Evolutionary conservation across 92 coral and sea anemone genomes (phyloP).

Genomic region (Zoanthus gigantus): DNA sequence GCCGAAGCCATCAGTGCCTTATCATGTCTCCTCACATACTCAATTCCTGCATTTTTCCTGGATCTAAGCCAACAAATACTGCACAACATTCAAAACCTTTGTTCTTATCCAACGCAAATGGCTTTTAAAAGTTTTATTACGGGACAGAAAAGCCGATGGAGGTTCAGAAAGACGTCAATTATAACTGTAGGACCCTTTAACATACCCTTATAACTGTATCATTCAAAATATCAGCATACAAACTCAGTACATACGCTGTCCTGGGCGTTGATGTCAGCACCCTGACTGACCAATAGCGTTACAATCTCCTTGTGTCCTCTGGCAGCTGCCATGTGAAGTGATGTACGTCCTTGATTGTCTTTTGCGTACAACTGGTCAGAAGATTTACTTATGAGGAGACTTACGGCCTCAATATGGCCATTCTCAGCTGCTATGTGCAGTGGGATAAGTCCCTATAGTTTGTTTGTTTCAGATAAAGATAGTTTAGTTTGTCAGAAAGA

Average conservation of each 20-base stretch:
- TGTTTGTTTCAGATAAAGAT: neutral
- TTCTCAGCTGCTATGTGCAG: constrained; percentile 90
- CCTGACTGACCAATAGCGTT: constrained; percentile 90
- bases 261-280: constrained; percentile 84
- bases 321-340: constrained; percentile 88
- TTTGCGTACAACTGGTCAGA: constrained; percentile 73
- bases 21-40: too few relatives aligned
- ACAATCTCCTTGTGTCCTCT: constrained; percentile 91
- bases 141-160: too few relatives aligned
- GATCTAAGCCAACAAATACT: too few relatives aligned
- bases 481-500: too few relatives aligned
- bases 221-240: neutral
- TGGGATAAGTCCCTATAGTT: constrained; percentile 79
- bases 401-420: constrained; percentile 95
- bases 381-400: constrained; percentile 85
- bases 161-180: too few relatives aligned
- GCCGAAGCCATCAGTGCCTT: too few relatives aligned
- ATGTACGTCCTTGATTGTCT: constrained; percentile 80
- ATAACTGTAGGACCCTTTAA: too few relatives aligned
- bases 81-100: too few relatives aligned
- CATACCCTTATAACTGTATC: neutral
- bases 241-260: constrained; percentile 67
- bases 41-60: too few relatives aligned
- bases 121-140: too few relatives aligned
- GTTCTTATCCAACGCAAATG: too few relatives aligned